These are phyloP conservation scores for Sebastes oblongus DNA, from an alignment of 2,797 vertebrate species.

Conservation along the genomic window DNA sequence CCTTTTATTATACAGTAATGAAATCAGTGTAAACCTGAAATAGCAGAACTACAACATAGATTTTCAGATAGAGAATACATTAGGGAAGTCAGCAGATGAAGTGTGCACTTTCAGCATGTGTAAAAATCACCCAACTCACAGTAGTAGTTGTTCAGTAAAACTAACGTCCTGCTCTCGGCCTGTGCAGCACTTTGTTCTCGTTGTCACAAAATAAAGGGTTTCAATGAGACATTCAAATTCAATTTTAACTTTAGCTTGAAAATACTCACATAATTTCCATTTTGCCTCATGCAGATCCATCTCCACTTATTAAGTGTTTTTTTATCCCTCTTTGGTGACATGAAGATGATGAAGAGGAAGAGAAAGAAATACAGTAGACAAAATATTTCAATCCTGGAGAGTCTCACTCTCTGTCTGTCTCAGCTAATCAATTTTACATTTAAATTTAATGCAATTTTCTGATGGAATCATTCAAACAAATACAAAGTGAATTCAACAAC, in stretches of 20 bases:
- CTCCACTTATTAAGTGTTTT: neutral
- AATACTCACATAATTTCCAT: neutral
- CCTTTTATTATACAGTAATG: neutral
- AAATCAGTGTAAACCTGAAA: neutral
- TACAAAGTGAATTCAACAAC: neutral
- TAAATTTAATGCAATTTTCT: neutral
- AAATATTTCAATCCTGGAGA: neutral
- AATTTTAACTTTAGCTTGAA: neutral
- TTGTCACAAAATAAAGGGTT: neutral
- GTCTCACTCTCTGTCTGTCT: neutral
- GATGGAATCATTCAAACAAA: neutral
- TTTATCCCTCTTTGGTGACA: neutral
- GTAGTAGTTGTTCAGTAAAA: too few species aligned
- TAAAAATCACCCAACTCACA: too few species aligned
- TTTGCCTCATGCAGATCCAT: neutral
- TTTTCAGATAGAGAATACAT: neutral
- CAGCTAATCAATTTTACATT: neutral
- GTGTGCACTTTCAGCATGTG: too few species aligned
- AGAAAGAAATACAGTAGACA: neutral
- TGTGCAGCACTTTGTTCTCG: too few species aligned
- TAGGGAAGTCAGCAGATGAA: too few species aligned
- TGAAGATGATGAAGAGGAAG: neutral
- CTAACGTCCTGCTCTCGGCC: too few species aligned
- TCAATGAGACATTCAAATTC: neutral
- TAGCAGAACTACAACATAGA: neutral